Conservation (phyloP, 2,797 vertebrate species). For the Cryptoblepharus egeriae region DNA sequence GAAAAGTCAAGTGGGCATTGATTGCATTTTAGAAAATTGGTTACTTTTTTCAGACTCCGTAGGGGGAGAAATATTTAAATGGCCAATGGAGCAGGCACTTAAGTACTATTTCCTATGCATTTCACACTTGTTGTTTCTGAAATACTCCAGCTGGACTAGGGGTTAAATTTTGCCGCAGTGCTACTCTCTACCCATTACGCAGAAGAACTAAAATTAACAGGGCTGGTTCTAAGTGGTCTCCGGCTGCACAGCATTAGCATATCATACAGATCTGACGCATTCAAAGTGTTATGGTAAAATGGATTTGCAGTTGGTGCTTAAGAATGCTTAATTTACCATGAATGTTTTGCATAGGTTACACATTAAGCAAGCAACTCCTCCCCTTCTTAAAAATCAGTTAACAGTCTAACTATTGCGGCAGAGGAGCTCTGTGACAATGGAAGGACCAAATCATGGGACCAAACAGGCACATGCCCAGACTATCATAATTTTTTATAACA, state of each 20-base stretch:
- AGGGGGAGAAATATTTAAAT: conserved; percentile 17
- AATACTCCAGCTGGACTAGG: accelerated
- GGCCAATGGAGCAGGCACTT: neutral
- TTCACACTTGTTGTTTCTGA: neutral
- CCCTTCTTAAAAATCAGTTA: too few relatives aligned
- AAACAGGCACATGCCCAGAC: too few relatives aligned
- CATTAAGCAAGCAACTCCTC: too few relatives aligned
- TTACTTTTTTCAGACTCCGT: conserved; percentile 43
- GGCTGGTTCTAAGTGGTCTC: too few relatives aligned
- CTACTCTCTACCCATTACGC: neutral
- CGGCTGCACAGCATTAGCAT: neutral
- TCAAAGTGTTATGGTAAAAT: too few relatives aligned
- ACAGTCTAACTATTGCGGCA: too few relatives aligned
- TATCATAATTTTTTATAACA: neutral
- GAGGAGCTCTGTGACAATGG: too few relatives aligned
- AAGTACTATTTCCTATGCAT: neutral
- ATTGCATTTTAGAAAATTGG: conserved; percentile 63
- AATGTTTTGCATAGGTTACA: too few relatives aligned
- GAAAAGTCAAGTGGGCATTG: conserved; percentile 73
- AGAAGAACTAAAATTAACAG: neutral
- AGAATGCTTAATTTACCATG: too few relatives aligned
- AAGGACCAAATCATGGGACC: too few relatives aligned
- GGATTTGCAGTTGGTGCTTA: too few relatives aligned
- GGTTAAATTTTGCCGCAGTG: accelerated
- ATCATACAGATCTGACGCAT: too few relatives aligned